These are phyloP conservation scores for Philereme vetulata DNA, from an alignment of 2,888 invertebrate genomes.

Conservation along the genomic window DNA sequence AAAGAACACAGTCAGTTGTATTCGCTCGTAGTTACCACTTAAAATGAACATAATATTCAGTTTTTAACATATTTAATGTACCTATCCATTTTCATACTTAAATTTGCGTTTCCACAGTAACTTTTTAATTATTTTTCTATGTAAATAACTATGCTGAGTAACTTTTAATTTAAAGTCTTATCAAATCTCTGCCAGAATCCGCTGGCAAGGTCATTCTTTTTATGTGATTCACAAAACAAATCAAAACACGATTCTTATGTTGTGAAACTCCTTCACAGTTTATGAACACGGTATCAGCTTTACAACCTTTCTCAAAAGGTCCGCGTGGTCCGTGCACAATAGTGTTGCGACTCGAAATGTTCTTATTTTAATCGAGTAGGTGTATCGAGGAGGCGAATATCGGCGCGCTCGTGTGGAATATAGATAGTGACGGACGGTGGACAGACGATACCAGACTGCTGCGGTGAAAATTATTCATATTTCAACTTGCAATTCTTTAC, in stretches of 20 bases:
- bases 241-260: slow-evolving; percentile 33
- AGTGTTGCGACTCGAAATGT: slow-evolving; percentile 70
- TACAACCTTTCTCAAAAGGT: slow-evolving; percentile 60
- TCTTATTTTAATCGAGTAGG: slow-evolving; percentile 79
- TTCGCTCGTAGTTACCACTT: too few relatives aligned
- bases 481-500: slow-evolving; percentile 55
- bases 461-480: slow-evolving; percentile 69
- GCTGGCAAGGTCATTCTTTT: slow-evolving; percentile 13
- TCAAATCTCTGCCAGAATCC: slow-evolving; percentile 19
- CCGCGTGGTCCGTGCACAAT: slow-evolving; percentile 57
- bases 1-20: background rate
- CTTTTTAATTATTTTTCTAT: background rate
- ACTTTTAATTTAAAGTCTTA: slow-evolving; percentile 8
- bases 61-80: too few relatives aligned
- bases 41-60: too few relatives aligned
- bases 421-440: slow-evolving; percentile 78
- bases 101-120: too few relatives aligned
- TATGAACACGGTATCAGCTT: slow-evolving; percentile 49
- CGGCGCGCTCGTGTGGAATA: slow-evolving; percentile 76
- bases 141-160: background rate
- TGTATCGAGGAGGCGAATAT: slow-evolving; percentile 69
- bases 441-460: slow-evolving; percentile 56
- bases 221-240: slow-evolving; percentile 33
- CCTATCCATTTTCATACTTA: too few relatives aligned
- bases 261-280: slow-evolving; percentile 45